A percentile compares a stretch with the other conserved stretches of the same genome.
These are phyloP conservation scores for Rugalucina vietnamica DNA, from an alignment of 2,888 invertebrate species.

Conservation along the genomic window DNA sequence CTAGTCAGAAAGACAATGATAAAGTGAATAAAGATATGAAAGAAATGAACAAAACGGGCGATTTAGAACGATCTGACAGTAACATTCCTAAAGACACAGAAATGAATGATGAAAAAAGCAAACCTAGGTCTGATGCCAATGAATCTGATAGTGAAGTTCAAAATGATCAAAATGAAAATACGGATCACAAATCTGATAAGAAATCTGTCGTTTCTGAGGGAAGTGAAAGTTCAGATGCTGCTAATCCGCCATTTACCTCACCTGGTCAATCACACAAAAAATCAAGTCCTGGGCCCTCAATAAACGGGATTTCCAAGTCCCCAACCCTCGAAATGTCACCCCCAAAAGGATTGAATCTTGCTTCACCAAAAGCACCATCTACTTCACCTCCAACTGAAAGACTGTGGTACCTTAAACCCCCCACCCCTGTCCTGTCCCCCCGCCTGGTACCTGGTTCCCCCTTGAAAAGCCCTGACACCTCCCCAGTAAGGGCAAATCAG, in stretches of 20 bases:
- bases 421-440: background rate
- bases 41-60: background rate
- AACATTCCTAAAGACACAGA: background rate
- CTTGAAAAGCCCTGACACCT: background rate
- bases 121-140: background rate
- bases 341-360: background rate
- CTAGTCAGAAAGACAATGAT: conserved; percentile 35
- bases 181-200: background rate
- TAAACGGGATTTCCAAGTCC: background rate
- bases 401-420: background rate
- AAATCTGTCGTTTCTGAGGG: background rate
- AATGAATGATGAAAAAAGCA: background rate
- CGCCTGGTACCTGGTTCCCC: background rate
- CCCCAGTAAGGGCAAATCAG: background rate
- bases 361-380: background rate
- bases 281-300: background rate
- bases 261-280: background rate
- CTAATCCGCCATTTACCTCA: background rate
- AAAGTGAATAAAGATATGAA: background rate
- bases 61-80: background rate
- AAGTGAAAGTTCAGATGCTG: background rate
- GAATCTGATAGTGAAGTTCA: background rate
- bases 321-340: background rate
- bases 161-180: background rate
- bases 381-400: background rate